Percentiles rank a stretch among this genome's conserved stretches.
Conservation (phyloP, 2,113 vertebrate species). For the Phoenicopterus ruber region DNA sequence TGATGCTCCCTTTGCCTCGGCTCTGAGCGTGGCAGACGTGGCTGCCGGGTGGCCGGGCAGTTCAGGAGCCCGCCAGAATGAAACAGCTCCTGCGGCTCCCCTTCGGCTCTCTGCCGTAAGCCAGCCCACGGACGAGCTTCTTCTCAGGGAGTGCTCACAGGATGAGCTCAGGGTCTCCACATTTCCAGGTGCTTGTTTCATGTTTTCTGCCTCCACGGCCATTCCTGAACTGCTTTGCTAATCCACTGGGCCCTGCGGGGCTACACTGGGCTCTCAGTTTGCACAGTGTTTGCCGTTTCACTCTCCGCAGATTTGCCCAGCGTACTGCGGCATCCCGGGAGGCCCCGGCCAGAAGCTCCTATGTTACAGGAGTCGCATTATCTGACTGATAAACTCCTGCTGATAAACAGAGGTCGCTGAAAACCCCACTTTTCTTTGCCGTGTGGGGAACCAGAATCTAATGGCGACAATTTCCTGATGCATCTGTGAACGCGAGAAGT, state of each 20-base stretch:
- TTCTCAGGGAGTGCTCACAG: not conserved
- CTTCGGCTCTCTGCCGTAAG: not conserved
- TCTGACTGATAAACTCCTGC: not conserved
- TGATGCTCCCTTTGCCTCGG: not conserved
- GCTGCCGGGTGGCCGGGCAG: not conserved
- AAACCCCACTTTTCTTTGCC: not conserved
- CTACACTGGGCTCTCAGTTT: fast-evolving
- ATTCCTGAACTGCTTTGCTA: not conserved
- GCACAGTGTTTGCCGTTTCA: not conserved
- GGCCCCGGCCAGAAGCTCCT: not conserved
- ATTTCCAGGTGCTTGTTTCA: not conserved
- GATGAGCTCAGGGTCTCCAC: not conserved
- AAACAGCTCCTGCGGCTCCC: too few relatives aligned
- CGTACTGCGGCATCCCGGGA: fast-evolving
- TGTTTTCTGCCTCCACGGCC: not conserved
- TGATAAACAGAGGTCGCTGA: not conserved
- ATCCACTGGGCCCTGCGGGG: not conserved
- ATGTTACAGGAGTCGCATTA: fast-evolving
- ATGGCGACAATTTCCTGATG: not conserved
- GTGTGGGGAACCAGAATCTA: not conserved
- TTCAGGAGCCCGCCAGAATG: too few relatives aligned
- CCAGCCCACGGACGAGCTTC: not conserved
- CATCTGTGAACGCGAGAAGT: not conserved
- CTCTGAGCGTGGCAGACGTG: not conserved
- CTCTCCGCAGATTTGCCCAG: not conserved